Conservation (phyloP, 1,140 invertebrate genomes). For the Papilio machaon region DNA sequence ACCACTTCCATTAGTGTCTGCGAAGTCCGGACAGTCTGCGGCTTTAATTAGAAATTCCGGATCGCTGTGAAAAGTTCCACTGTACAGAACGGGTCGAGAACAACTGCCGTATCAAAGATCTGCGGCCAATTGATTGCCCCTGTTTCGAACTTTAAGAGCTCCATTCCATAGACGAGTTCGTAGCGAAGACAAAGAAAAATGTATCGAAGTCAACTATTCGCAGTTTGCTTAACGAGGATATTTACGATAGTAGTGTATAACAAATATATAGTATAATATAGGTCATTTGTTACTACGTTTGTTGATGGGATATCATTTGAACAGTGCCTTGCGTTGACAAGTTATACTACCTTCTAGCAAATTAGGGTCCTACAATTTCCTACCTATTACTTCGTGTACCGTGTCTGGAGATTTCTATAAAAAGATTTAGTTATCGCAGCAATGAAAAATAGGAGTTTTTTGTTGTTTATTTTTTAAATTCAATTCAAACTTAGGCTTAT, state of each 20-base stretch:
- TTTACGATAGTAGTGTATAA: background rate
- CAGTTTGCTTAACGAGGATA: background rate
- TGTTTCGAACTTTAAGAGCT: conserved; percentile 38
- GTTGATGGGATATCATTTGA: background rate
- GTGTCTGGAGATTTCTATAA: too few relatives aligned
- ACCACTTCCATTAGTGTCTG: conserved; percentile 34
- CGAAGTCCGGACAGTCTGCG: conserved; percentile 33
- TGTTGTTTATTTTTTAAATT: too few relatives aligned
- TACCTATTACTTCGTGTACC: too few relatives aligned
- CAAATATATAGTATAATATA: background rate
- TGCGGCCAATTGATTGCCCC: conserved; percentile 43
- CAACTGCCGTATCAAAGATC: conserved; percentile 10
- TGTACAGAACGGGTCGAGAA: background rate
- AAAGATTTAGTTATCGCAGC: too few relatives aligned
- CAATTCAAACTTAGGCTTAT: too few relatives aligned
- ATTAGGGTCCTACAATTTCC: too few relatives aligned
- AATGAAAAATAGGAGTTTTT: too few relatives aligned
- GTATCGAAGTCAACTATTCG: conserved; percentile 19
- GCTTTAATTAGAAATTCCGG: conserved; percentile 50
- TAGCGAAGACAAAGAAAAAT: conserved; percentile 15
- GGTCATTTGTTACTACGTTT: background rate
- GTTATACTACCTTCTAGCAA: too few relatives aligned
- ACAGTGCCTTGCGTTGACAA: too few relatives aligned
- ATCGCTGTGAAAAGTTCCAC: conserved; percentile 43
- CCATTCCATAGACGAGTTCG: conserved; percentile 2